Evolutionary conservation across 2,888 invertebrate genomes (phyloP), one percentile per base, ranked within the genome.

Genomic region (Andricus quercusramuli): DNA sequence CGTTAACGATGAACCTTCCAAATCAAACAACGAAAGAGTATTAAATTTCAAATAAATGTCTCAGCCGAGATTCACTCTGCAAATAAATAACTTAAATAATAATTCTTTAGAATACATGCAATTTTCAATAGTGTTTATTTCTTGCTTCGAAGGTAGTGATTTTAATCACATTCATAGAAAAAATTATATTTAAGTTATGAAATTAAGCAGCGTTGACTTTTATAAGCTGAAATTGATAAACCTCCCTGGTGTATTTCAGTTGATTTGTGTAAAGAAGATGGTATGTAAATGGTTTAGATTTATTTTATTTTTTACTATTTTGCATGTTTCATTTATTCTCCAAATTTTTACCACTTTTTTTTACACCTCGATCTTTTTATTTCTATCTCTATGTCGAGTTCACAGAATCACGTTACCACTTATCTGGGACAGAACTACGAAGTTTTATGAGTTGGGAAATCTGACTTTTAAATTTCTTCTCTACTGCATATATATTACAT

Each of bases 241-340:
- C 89, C 83, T 88, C 87, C 88, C 88, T 90, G 86, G 88, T 90
- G 87, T 90, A 90, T 91, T 90, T 90, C 90, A 90, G 90, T 90
- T 90, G 90, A 90, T 90, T 90, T 90, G 90, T 91, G 90, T 90
- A 91, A 90, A 90, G 90, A 90, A 90, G 90, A 90, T 90, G 90
- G 90, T 90, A 90, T 90, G 90, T 90, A 90, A 87, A 90, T 90
- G 87, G 87, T 89, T 90, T 88, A 87, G 87, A 90, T 90, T 91
- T 87, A 85, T 89, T 90, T 88, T 85, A 83, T 88, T 87, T 87
- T 86, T 85, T 87, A 86, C 85, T 89, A 84, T 87, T 86, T 86
- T 90, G 90, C 90, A 90, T 90, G 90, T 88, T 87, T 88, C 84
- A 86, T 89, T 82, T 62, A 65, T 80, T 82, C 62, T 79, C n/a